These are phyloP conservation scores for Trichacis sp. DNA, from an alignment of 2,888 invertebrate genomes.

Conservation along the genomic window DNA sequence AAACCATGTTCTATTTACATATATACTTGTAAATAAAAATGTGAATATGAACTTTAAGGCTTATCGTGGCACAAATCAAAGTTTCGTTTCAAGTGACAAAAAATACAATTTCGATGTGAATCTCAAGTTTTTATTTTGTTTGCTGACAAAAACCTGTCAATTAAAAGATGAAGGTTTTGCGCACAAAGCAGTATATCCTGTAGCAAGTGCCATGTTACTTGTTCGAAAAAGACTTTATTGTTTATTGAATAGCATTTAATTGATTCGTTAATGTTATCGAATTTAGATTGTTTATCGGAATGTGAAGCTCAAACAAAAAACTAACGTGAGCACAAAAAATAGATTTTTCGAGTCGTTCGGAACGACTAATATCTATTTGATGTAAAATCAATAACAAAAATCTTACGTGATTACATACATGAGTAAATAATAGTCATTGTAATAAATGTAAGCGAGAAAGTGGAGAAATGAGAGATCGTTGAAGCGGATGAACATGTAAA, in stretches of 20 bases:
- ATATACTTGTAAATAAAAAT: constrained; percentile 49
- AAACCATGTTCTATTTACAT: constrained; percentile 58
- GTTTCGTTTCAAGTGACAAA: not conserved
- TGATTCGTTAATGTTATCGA: constrained; percentile 30
- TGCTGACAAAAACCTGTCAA: not conserved
- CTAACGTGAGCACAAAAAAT: constrained; percentile 13
- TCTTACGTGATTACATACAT: constrained; percentile 57
- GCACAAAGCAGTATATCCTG: constrained; percentile 5
- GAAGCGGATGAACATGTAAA: constrained; percentile 54
- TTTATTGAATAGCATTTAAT: constrained; percentile 26
- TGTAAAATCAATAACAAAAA: constrained; percentile 32
- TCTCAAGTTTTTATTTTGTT: constrained; percentile 21
- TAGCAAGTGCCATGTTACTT: constrained; percentile 42
- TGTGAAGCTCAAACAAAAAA: constrained; percentile 16
- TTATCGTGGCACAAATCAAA: not conserved
- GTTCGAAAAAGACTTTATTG: constrained; percentile 38
- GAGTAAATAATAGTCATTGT: constrained; percentile 52
- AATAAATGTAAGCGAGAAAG: constrained; percentile 44
- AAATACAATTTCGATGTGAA: not conserved
- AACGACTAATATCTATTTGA: constrained; percentile 23
- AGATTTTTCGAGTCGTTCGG: constrained; percentile 11
- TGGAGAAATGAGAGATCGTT: constrained; percentile 44
- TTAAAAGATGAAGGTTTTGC: constrained; percentile 3
- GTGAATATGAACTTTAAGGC: constrained; percentile 13
- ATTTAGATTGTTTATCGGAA: constrained; percentile 29